Base-by-base conservation (phyloP, 2,888 invertebrate species). In the Tiphia femorata region DNA sequence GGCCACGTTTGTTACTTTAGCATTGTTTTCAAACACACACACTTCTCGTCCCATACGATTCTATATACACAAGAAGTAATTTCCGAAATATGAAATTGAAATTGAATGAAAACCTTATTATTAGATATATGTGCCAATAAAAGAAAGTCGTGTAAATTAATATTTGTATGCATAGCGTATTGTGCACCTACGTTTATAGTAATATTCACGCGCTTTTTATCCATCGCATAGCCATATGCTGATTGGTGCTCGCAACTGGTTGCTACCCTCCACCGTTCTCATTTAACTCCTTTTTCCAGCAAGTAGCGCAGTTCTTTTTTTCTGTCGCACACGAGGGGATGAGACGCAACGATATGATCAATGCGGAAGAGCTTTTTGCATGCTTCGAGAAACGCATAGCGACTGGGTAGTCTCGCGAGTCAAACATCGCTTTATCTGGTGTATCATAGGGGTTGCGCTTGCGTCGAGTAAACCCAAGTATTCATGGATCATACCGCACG, bases 161-260 rank as follows among this genome's bases (percentile, higher is more conserved):
- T 16, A 37, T 43, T 6, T 12, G 6, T 38, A 4, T 14, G 10
- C 7, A 16, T n/a, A n/a, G n/a, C n/a, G n/a, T n/a, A n/a, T n/a
- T n/a, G n/a, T n/a, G 19, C 20, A 70, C 68, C 58, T 68, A 77
- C 75, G 62, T 76, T 64, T 49, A 49, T 23, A 27, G 49, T 67
- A 58, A 58, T 53, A 25, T 64, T 55, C 60, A 62, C 46, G 42
- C 27, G 53, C 60, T 62, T 58, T 58, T 61, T 56, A 64, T 60
- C 76, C 77, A 78, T 76, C 62, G 73, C 73, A 78, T 77, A 30
- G 61, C 72, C 66, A 49, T 52, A 33, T 30, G 29, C 14, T 2
- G 38, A 25, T 21, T 33, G 38, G 2, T 23, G 40, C 42, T 47
- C 19, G 54, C 38, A 21, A 43, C 40, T 48, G 23, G 27, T 33